Percentiles rank a stretch among this genome's conserved stretches.
phyloP scores from a whole-genome alignment of 1,140 invertebrate genomes.

The Trichonephila clavipes region DNA sequence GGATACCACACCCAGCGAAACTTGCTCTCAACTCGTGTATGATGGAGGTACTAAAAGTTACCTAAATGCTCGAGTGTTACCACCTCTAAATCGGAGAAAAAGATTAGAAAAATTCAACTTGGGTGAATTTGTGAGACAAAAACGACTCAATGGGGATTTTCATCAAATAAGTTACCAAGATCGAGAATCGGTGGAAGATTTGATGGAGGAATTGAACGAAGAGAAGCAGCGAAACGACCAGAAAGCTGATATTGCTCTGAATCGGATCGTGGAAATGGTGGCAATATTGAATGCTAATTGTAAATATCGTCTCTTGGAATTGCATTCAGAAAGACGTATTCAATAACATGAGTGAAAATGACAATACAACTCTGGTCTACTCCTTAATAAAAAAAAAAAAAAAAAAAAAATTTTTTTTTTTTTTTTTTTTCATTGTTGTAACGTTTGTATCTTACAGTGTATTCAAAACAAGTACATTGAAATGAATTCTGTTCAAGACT shows the following conservation, averaged over 20 bases:
- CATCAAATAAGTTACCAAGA: background rate
- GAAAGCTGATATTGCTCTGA: background rate
- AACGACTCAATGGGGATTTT: background rate
- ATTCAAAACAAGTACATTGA: background rate
- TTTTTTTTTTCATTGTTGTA: background rate
- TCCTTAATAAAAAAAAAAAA: too few species aligned
- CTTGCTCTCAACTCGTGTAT: background rate
- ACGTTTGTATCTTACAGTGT: background rate
- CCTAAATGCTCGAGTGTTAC: background rate
- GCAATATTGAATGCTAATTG: background rate
- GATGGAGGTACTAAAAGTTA: background rate
- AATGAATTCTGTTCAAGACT: background rate
- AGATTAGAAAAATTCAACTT: background rate
- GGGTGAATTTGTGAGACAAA: background rate
- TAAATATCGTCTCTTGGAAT: background rate
- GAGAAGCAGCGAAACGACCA: background rate
- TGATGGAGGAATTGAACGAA: background rate
- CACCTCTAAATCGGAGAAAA: background rate
- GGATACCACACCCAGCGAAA: background rate
- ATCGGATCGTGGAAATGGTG: background rate
- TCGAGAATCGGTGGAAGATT: background rate
- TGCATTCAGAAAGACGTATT: slow-evolving; percentile 4
- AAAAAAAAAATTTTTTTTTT: too few species aligned
- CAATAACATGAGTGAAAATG: background rate
- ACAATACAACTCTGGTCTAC: background rate